Evolutionary conservation across 2,797 vertebrate genomes (phyloP).

Genomic region (Megaceryle alcyon): DNA sequence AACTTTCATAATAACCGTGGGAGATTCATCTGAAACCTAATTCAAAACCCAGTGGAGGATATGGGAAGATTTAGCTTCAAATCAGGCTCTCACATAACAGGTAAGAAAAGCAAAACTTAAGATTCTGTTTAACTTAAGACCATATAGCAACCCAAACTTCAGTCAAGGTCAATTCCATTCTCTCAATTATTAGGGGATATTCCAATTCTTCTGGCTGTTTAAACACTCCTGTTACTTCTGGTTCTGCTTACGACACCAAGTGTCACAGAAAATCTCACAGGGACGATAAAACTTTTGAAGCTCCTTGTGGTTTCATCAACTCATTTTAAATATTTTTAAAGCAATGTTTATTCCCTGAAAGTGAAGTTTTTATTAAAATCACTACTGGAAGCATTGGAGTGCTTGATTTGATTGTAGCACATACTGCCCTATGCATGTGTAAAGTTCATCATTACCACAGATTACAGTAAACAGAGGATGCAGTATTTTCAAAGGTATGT

Average conservation of each 20-base stretch:
- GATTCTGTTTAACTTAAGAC: not conserved
- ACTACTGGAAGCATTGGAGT: not conserved
- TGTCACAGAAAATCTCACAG: not conserved
- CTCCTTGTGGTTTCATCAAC: not conserved
- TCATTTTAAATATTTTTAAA: not conserved
- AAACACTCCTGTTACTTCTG: constrained; percentile 16
- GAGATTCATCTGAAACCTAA: not conserved
- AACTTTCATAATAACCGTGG: not conserved
- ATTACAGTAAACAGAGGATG: not conserved
- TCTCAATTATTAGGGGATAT: not conserved
- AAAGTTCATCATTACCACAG: not conserved
- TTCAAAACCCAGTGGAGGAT: not conserved
- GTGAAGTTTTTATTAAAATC: not conserved
- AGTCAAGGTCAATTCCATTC: constrained; percentile 4
- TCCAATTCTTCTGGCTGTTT: not conserved
- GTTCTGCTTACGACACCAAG: not conserved
- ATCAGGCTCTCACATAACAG: not conserved
- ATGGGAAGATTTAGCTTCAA: not conserved
- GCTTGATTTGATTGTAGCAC: not conserved
- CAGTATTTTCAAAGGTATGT: not conserved
- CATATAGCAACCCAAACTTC: not conserved
- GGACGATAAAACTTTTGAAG: not conserved
- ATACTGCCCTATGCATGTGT: not conserved
- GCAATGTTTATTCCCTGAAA: not conserved
- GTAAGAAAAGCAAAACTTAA: not conserved